Evolutionary conservation across 2,113 vertebrate species (phyloP), one percentile per base, ranked within the genome.

Genomic region (Helogale parvula): DNA sequence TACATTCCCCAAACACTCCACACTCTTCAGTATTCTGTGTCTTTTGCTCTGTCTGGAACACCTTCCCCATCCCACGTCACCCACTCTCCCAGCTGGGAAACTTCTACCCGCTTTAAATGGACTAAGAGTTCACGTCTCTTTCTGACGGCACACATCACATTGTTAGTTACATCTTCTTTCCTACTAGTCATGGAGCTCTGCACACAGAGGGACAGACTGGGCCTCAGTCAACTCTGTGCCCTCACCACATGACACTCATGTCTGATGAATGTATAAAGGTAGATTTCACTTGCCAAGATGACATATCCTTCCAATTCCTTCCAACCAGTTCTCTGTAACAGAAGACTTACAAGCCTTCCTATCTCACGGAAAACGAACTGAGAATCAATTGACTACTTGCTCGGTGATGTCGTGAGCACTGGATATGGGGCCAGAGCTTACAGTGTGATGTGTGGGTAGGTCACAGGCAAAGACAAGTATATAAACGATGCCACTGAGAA

Each of bases 361-460:
- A 0, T 11, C 21, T 65, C 52, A 33, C 25, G 0, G 0, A 66
- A 41, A 33, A 50, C 35, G 11, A 35, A 47, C 25, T 9, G 29
- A 66, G 14, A 52, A 29, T 5, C 25, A 5, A 14, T 38, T 12
- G 2, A 9, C 45, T 57, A 16, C 14, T 7, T 80, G 52, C 50
- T n/a, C 2, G 2, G 16, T 9, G 45, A 38, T 69, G 38, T 12
- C 66, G 16, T 19, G 87, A 85, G 47, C 66, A 11, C 33, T 23
- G 33, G 65, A 9, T 31, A 27, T 54, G 23, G 74, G 4, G 35
- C 3, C 27, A 29, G 33, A 50, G 15, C 27, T 33, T 76, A 66
- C 47, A 41, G 0, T 8, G 4, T 21, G 6, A 50, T 4, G 7
- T 0, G 13, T 4, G 29, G 35, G 38, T 33, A 25, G 41, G 35